Evolutionary conservation across 30 jellyfish, hydroid and myxozoan genomes (phyloP).

Genomic region (Haliclystus octoradiatus): DNA sequence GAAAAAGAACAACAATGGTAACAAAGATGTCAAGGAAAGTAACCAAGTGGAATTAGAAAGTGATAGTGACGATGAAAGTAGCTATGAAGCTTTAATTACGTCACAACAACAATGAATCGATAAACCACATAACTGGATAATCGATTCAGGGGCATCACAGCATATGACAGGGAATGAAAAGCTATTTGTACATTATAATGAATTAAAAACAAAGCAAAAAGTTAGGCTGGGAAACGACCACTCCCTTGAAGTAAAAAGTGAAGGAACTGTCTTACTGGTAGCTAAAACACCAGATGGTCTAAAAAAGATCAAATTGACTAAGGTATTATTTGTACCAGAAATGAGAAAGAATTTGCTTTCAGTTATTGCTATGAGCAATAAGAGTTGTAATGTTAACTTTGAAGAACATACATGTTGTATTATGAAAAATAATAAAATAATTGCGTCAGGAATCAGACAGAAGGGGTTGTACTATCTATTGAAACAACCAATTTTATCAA

Average conservation of each 20-base stretch:
- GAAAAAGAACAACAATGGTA: too few relatives aligned
- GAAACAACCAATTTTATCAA: not conserved
- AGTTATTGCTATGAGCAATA: not conserved
- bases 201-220: too few relatives aligned
- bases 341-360: not conserved
- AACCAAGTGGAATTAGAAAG: too few relatives aligned
- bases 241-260: not conserved
- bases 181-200: not conserved
- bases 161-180: not conserved
- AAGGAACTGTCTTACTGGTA: not conserved
- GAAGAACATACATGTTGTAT: not conserved
- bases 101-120: too few relatives aligned
- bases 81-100: too few relatives aligned
- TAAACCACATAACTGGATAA: too few relatives aligned
- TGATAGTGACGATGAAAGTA: too few relatives aligned
- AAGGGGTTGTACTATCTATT: not conserved
- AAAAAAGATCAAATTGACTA: not conserved
- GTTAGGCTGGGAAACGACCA: not conserved
- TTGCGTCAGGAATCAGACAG: not conserved
- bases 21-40: too few relatives aligned
- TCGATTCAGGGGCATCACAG: conserved; percentile 1
- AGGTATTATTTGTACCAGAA: not conserved
- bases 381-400: not conserved
- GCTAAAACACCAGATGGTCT: not conserved
- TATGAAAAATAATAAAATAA: too few relatives aligned